Conservation (phyloP, 2,888 invertebrate genomes). For the Hydraecia micacea region DNA sequence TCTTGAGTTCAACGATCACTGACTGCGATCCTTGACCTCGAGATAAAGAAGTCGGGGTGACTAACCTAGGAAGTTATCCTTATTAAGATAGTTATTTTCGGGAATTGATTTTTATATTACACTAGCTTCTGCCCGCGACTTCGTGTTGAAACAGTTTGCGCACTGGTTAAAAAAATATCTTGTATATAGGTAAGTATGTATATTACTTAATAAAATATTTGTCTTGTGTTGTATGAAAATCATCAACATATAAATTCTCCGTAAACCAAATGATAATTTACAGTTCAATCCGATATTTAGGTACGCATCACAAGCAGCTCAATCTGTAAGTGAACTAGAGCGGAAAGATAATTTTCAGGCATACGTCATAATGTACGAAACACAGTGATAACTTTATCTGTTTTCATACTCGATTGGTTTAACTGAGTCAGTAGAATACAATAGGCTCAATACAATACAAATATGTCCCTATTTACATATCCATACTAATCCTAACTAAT, state of each 20-base stretch:
- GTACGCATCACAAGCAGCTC: not conserved
- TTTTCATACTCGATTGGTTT: conserved; percentile 3
- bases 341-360: conserved; percentile 32
- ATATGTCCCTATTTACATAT: not conserved
- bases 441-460: not conserved
- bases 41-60: not conserved
- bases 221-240: too few species aligned
- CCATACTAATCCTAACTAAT: too few species aligned
- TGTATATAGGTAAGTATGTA: too few species aligned
- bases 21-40: not conserved
- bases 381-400: conserved; percentile 34
- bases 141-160: too few species aligned
- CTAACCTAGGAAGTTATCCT: not conserved
- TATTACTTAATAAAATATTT: too few species aligned
- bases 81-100: not conserved
- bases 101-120: too few species aligned
- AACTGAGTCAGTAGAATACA: not conserved
- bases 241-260: too few species aligned
- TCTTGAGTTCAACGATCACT: not conserved
- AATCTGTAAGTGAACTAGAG: conserved; percentile 28
- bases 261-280: not conserved
- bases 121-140: too few species aligned
- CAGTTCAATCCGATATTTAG: not conserved
- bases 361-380: conserved; percentile 12
- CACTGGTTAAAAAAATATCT: too few species aligned